Evolutionary conservation across 2,113 vertebrate species (phyloP), one percentile per base, ranked within the genome.

Genomic region (Nothobranchius kuhntae): DNA sequence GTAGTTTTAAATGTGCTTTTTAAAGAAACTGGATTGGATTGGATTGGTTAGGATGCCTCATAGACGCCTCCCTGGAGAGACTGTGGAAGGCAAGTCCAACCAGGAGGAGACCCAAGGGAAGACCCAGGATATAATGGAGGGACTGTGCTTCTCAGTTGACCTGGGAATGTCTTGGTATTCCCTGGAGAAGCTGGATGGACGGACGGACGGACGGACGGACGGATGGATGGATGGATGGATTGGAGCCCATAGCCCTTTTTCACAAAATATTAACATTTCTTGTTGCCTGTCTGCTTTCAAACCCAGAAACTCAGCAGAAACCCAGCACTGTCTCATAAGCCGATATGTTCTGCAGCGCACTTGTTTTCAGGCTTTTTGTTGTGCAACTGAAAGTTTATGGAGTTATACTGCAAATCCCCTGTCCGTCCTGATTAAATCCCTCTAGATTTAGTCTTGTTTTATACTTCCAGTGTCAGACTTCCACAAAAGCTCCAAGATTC

Each of bases 401-500:
- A 52, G 54, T 35, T 67, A 61, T 48, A 21, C 30, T 51, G 54
- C 47, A 83, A 80, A 75, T 77, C 65, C 12, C 76, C 50, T 5
- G 13, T 56, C 59, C 38, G 45, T 61, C 52, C 48, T 10, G 2
- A 67, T 13, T 17, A 64, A 74, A 74, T 54, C 75, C 75, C 52
- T 26, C 63, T 42, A 54, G 50, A 82, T 80, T 55, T 68, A 45
- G 26, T 42, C 10, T 35, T 53, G 46, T 57, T 59, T 56, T 75
- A n/a, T 50, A 46, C 57, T 78, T 66, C 61, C 40, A 51, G 12
- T 13, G 13, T 61, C 17, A 53, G 24, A 24, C 12, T 65, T 59
- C 11, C 55, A 35, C 45, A 12, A 46, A 68, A 72, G 17, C 53
- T 36, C 61, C 45, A 13, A 65, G 54, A 59, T 59, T 70, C 63